phyloP scores from a whole-genome alignment of 53 echinoderm and acorn worm genomes.

The Holothuria scabra region DNA sequence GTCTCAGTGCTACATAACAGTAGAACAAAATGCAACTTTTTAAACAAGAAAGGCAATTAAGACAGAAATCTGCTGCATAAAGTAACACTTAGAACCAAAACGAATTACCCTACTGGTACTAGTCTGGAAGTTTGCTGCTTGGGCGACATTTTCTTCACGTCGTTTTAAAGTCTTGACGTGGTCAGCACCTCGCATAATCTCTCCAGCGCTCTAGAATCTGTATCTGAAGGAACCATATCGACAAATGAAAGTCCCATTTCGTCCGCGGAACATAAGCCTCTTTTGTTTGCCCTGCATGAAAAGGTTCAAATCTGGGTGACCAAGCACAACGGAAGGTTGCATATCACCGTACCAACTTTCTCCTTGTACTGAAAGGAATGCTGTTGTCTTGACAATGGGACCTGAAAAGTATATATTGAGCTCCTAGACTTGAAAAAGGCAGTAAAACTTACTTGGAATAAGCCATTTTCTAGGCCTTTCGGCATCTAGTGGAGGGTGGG shows the following conservation, averaged over 20 bases:
- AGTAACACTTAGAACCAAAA: too few relatives aligned
- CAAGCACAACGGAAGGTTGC: too few relatives aligned
- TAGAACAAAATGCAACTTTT: too few relatives aligned
- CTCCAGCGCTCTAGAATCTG: slow-evolving; percentile 54
- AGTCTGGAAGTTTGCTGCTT: slow-evolving; percentile 56
- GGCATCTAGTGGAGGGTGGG: slow-evolving; percentile 52
- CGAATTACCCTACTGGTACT: too few relatives aligned
- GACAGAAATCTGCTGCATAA: too few relatives aligned
- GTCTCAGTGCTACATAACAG: too few relatives aligned
- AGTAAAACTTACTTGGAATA: slow-evolving; percentile 37
- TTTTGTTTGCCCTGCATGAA: too few relatives aligned
- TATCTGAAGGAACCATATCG: background rate
- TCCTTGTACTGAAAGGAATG: too few relatives aligned
- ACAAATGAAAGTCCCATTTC: background rate
- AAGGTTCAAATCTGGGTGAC: too few relatives aligned
- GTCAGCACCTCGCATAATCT: slow-evolving; percentile 39
- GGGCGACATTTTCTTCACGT: slow-evolving; percentile 54
- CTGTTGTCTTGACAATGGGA: too few relatives aligned
- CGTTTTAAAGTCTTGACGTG: slow-evolving; percentile 43
- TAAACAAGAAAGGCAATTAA: too few relatives aligned
- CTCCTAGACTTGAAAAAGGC: background rate
- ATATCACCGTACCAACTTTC: too few relatives aligned
- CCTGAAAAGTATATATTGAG: background rate
- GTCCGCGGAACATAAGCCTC: background rate
- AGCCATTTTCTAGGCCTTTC: slow-evolving; percentile 58